Evolutionary conservation across 2,797 vertebrate genomes (phyloP).

Genomic region (Diglossa cyanea): DNA sequence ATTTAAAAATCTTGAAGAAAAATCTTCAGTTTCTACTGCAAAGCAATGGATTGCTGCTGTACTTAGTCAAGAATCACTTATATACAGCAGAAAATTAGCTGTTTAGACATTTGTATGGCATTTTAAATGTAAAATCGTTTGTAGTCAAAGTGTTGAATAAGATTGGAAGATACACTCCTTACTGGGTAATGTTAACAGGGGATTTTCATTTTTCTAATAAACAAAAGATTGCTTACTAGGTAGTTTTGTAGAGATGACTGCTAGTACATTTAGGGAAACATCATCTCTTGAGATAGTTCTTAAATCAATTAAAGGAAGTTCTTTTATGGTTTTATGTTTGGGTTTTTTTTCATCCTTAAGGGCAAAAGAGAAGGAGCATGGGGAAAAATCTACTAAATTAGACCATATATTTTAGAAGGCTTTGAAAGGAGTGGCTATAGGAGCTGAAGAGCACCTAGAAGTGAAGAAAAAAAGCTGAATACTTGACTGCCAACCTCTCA

Average conservation of each 20-base stretch:
- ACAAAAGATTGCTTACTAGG: neutral
- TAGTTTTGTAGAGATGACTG: neutral
- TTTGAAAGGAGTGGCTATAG: neutral
- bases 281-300: neutral
- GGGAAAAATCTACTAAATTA: fast-evolving
- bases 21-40: neutral
- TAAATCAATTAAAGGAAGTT: neutral
- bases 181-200: neutral
- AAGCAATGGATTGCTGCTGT: neutral
- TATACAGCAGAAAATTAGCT: neutral
- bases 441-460: neutral
- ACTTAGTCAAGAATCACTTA: neutral
- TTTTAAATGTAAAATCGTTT: neutral
- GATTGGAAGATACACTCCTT: neutral
- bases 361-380: neutral
- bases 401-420: neutral
- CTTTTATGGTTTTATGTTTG: neutral
- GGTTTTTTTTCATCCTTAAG: neutral
- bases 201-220: neutral
- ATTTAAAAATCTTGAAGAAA: neutral
- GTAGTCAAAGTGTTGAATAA: neutral
- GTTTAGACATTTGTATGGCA: neutral
- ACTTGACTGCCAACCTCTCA: neutral
- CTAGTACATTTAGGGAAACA: neutral
- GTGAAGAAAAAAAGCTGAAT: neutral